phyloP scores from a whole-genome alignment of 2,888 invertebrate genomes.

The Priocnemis perturbator region DNA sequence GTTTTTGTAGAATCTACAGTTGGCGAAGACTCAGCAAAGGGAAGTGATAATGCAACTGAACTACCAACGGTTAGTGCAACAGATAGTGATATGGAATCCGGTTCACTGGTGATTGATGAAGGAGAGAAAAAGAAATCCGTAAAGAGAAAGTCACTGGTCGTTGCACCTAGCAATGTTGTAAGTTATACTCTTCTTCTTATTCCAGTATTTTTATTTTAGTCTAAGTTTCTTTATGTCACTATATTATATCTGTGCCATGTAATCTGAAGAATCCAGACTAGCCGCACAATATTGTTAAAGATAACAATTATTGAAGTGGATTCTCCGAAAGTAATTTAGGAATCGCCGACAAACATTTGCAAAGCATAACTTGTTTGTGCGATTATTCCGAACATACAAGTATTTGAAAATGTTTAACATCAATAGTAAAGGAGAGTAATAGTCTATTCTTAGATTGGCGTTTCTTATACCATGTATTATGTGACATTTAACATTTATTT shows the following conservation, averaged over 20 bases:
- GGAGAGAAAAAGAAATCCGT: conserved; percentile 69
- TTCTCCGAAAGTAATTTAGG: conserved; percentile 70
- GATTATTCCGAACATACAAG: conserved; percentile 76
- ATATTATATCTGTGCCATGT: conserved; percentile 14
- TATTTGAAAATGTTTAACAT: neutral
- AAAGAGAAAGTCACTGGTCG: conserved; percentile 64
- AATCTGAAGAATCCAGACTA: conserved; percentile 25
- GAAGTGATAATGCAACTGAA: conserved; percentile 39
- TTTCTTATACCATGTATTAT: neutral
- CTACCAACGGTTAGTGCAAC: conserved; percentile 45
- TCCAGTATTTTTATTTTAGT: neutral
- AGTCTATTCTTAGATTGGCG: too few relatives aligned
- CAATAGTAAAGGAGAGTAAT: too few relatives aligned
- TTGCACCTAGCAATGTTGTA: conserved; percentile 62
- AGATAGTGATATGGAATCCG: conserved; percentile 68
- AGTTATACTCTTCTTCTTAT: conserved; percentile 34
- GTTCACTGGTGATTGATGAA: conserved; percentile 71
- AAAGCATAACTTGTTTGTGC: conserved; percentile 75
- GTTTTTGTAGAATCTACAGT: conserved; percentile 24
- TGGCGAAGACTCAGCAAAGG: conserved; percentile 49
- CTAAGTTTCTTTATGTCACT: neutral
- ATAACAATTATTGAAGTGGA: conserved; percentile 41
- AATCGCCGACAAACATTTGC: conserved; percentile 76
- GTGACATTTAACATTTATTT: conserved; percentile 7
- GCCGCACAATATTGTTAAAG: conserved; percentile 32